Percentiles rank a stretch among this genome's conserved stretches.
Conservation (phyloP, 2,113 vertebrate genomes). For the Coturnix japonica region DNA sequence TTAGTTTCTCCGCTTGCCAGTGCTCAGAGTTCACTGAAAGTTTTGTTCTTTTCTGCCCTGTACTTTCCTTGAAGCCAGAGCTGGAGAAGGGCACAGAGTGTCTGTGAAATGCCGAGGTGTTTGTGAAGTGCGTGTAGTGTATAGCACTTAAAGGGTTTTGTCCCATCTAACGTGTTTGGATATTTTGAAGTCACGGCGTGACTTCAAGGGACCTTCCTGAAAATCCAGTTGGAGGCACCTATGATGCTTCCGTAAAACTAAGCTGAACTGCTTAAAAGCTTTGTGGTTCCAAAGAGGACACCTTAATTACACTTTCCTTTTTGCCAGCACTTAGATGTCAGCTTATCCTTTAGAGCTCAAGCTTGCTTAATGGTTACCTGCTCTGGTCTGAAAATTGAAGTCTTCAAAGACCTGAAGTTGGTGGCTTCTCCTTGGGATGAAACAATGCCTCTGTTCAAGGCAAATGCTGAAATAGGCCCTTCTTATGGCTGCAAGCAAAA, state of each 20-base stretch:
- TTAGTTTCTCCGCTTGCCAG: neutral
- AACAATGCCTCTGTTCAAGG: neutral
- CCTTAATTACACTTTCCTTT: neutral
- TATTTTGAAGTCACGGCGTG: neutral
- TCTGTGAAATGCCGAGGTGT: neutral
- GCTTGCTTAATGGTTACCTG: neutral
- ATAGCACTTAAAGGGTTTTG: neutral
- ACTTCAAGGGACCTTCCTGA: neutral
- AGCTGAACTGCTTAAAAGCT: neutral
- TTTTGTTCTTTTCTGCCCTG: neutral
- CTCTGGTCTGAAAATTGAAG: neutral
- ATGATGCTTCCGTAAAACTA: neutral
- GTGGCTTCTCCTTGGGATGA: neutral
- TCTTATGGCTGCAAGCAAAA: no score
- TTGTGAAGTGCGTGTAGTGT: neutral
- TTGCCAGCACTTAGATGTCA: neutral
- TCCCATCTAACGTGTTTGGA: accelerated
- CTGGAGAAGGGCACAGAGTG: accelerated
- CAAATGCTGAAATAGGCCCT: neutral
- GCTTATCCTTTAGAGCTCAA: neutral
- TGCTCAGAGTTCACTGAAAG: neutral
- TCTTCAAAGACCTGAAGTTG: neutral
- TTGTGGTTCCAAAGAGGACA: neutral
- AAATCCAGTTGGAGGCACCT: neutral
- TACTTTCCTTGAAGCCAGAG: neutral